Evolutionary conservation across 2,113 vertebrate genomes (phyloP), one percentile per base, ranked within the genome.

Genomic region (Pyrgilauda ruficollis): DNA sequence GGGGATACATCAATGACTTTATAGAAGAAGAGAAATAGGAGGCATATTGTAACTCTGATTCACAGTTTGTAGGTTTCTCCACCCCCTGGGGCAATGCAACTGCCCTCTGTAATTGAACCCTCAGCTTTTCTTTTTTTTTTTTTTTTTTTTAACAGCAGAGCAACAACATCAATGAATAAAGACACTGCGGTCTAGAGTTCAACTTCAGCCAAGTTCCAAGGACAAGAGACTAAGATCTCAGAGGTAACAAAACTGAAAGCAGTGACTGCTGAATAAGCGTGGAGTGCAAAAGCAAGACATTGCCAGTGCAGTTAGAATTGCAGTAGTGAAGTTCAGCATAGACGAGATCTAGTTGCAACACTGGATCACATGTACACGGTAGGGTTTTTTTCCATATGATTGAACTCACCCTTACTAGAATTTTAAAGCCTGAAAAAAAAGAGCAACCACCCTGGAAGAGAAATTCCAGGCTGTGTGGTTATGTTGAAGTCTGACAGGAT

Each of bases 61-160:
- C 89, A 78, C 56, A 89, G 69, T 82, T 95, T 77, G 55, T 56
- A 78, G 76, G 85, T 92, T 97, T 89, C 81, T 89, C 62, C 18
- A 69, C 80, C 83, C 63, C 88, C 91, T 77, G 59, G 78, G 90
- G 89, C 77, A 90, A 50, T 63, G 35, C 61, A 72, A 92, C 80
- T 94, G 87, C 81, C 68, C 87, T 79, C 66, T 94, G 93, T 94
- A 96, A 96, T 78, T 95, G 93, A 96, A 78, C 87, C 59, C 41
- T 92, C 44, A 53, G 47, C 44, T 76, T 50, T 58, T 52, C 27
- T 52, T 53, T 74, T 52, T 52, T 50, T 52, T 53, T 53, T 52
- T 50, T 52, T 53, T 53, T 18, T 18, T n/a, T 46, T 74, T 52
- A 55, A 31, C 15, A 74, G 16, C 35, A 52, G 39, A 87, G 87